phyloP scores from a whole-genome alignment of 2,888 invertebrate species.

The Eristalinus aeneus region DNA sequence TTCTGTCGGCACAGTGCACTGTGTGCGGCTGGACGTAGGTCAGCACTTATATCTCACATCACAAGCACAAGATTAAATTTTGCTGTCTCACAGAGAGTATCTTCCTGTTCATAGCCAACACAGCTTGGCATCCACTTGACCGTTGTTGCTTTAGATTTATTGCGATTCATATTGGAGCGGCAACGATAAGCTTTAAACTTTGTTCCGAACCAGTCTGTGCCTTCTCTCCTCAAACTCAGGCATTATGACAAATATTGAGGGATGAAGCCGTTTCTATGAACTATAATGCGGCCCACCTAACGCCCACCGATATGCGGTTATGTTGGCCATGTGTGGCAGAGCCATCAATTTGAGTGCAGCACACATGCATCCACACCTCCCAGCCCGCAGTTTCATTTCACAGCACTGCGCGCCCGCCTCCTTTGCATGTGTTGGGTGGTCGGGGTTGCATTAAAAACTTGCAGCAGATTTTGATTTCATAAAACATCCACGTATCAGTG shows the following conservation, averaged over 20 bases:
- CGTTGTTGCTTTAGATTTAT: neutral
- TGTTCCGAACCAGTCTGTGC: neutral
- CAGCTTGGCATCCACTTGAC: neutral
- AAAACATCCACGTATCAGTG: constrained; percentile 68
- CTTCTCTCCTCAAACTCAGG: neutral
- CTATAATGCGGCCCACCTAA: neutral
- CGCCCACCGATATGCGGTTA: neutral
- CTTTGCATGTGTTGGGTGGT: neutral
- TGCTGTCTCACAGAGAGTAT: neutral
- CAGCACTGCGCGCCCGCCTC: neutral
- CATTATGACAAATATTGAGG: neutral
- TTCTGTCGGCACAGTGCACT: too few relatives aligned
- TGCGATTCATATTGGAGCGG: neutral
- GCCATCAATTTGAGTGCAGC: constrained; percentile 30
- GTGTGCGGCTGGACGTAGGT: neutral
- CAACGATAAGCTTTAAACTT: neutral
- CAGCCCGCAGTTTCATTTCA: constrained; percentile 16
- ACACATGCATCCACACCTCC: constrained; percentile 14
- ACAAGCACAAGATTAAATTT: neutral
- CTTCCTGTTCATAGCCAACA: neutral
- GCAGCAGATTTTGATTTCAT: constrained; percentile 63
- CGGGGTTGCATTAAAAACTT: constrained; percentile 45
- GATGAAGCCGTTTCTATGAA: neutral
- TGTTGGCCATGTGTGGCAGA: neutral
- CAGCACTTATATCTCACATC: neutral